Conservation (phyloP, 2,797 vertebrate species). For the Psittacula echo region DNA sequence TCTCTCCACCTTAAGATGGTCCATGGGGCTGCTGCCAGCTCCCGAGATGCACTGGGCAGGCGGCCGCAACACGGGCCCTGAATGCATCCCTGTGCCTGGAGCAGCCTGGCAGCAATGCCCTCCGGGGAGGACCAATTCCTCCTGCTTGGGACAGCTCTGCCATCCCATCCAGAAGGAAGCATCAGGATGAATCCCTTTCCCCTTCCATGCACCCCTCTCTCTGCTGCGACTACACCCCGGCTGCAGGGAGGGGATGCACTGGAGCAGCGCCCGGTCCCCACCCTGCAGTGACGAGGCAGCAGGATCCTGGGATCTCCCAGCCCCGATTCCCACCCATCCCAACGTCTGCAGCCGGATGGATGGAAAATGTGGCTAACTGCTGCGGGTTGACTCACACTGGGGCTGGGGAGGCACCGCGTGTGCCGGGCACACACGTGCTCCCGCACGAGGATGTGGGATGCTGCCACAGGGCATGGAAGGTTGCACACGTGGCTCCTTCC, state of each 20-base stretch:
- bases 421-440: neutral
- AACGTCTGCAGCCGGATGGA: neutral
- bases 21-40: neutral
- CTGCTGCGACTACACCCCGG: neutral
- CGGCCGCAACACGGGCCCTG: neutral
- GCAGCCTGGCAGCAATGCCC: slow-evolving; percentile 26
- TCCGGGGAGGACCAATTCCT: neutral
- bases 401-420: neutral
- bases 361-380: neutral
- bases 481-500: neutral
- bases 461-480: neutral
- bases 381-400: neutral
- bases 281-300: neutral
- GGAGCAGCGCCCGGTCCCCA: neutral
- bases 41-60: slow-evolving; percentile 5
- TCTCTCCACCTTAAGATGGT: slow-evolving; percentile 41
- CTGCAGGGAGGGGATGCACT: neutral
- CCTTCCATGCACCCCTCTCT: neutral
- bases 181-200: neutral
- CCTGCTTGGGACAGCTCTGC: neutral
- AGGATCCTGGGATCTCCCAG: slow-evolving; percentile 22
- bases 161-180: neutral
- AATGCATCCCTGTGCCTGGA: neutral
- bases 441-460: fast-evolving
- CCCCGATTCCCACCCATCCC: neutral